Evolutionary conservation across 1,140 invertebrate species (phyloP), one percentile per base, ranked within the genome.

Genomic region (Oreohelix idahoensis): DNA sequence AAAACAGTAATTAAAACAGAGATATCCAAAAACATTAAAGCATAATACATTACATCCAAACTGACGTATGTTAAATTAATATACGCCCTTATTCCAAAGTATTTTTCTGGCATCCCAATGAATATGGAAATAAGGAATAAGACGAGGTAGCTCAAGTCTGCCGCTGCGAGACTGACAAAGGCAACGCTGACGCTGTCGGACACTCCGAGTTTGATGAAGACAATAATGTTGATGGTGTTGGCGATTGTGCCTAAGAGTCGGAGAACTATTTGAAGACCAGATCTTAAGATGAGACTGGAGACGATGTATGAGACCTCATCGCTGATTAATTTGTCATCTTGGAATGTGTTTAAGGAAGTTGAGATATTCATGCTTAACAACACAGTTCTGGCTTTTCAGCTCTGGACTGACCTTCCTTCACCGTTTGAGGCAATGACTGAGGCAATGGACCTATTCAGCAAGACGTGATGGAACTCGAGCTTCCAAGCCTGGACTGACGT

Each of bases 1-100:
- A 8, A 66, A 29, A 66, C 32, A 32, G 63, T 66, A 66, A 66
- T 17, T 8, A 66, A 29, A 32, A 32, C 29, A n/a, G 63, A 66
- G 32, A 66, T 66, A 66, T 66, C 63, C 63, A 66, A 5, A 66
- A 66, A 66, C 63, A 66, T 66, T 23, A 66, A 32, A 5, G 63
- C 8, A 17, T 35, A 66, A 23, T 66, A 66, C 29, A 66, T 66
- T 5, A 58, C 26, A 35, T 8, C 29, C 8, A 32, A 10, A 13
- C 63, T n/a, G 2, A 66, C n/a, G 63, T 32, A 66, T 32, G n/a
- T 66, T 32, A 66, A 66, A 32, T 66, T 66, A 11, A 66, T n/a
- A 66, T 29, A 32, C 5, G 63, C 11, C 1, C 32, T 29, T 17
- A 66, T 66, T 66, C 29, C 63, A 23, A 66, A 66, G 29, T 66